Base-by-base conservation (phyloP, 2,113 vertebrate species). In the Anthoscopus minutus region DNA sequence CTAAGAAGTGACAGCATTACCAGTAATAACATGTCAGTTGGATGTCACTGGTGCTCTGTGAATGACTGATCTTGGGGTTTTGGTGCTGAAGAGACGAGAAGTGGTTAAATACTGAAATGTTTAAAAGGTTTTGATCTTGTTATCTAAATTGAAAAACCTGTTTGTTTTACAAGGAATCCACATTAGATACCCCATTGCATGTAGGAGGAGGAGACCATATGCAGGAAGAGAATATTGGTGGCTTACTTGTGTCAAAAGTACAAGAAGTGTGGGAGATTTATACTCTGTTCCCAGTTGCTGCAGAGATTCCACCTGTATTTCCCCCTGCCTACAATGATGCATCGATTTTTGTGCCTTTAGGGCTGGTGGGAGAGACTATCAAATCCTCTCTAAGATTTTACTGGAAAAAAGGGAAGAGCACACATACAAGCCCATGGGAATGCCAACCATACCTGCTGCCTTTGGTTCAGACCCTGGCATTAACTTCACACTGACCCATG, bases 381-480 rank as follows among this genome's bases (percentile, higher is more conserved):
- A 71, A 66, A 81, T 74, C 5, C 15, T 51, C 31, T 74, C 6
- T 27, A 47, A 53, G n/a, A 18, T 70, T 65, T 89, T 58, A 7
- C 4, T 79, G 24, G 35, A 23, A 42, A 58, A 51, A 79, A n/a
- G 15, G 50, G 42, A 82, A 50, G 21, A 69, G 31, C n/a, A 44
- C 3, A 3, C 9, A 3, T 16, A 9, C 4, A 40, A 35, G 19
- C 0, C 0, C 33, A 78, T 45, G 44, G 38, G n/a, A 86, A 19
- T 44, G 51, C 50, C 47, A 47, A 0, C 33, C 21, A 2, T n/a
- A 21, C 25, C 38, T 85, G 21, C 73, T 85, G 53, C 47, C 25
- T 89, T 73, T 77, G 40, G 25, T 73, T 89, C 51, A 62, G 17
- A 66, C 37, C 22, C 48, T 67, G 67, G 37, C 20, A 7, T 60